Evolutionary conservation across 2,797 vertebrate genomes (phyloP).

Genomic region (Parauchenoglanis ngamensis): DNA sequence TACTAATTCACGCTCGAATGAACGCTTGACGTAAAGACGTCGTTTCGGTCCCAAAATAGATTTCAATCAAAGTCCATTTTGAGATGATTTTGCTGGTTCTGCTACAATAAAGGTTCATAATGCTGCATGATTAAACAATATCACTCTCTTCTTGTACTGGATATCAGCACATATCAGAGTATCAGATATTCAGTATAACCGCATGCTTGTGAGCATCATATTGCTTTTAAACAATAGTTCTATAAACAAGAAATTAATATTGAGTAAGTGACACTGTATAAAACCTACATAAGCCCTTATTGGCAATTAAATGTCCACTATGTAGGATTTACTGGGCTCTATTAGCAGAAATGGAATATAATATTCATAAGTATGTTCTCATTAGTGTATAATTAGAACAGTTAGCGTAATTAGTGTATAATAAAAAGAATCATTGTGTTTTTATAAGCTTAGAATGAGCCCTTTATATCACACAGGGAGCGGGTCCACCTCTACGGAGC

Average conservation of each 20-base stretch:
- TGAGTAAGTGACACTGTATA: neutral
- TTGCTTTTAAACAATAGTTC: neutral
- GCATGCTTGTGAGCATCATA: no score
- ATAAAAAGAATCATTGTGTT: no score
- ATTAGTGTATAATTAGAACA: no score
- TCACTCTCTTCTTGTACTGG: neutral
- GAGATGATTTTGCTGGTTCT: no score
- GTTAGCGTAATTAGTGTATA: no score
- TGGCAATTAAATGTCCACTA: neutral
- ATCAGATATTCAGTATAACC: no score
- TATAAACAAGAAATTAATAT: neutral
- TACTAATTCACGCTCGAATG: neutral
- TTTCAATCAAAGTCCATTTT: neutral
- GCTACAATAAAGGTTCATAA: neutral
- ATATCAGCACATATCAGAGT: neutral
- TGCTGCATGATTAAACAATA: neutral
- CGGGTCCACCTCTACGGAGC: no score
- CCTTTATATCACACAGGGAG: no score
- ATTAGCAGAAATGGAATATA: no score
- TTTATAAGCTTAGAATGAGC: no score
- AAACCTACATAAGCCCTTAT: neutral
- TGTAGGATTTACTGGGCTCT: no score
- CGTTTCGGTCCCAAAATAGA: neutral
- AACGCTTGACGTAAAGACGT: neutral
- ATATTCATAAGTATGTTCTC: no score